Evolutionary conservation across 2,113 vertebrate genomes (phyloP), one percentile per base, ranked within the genome.

Genomic region (Xyliphius kryptos): DNA sequence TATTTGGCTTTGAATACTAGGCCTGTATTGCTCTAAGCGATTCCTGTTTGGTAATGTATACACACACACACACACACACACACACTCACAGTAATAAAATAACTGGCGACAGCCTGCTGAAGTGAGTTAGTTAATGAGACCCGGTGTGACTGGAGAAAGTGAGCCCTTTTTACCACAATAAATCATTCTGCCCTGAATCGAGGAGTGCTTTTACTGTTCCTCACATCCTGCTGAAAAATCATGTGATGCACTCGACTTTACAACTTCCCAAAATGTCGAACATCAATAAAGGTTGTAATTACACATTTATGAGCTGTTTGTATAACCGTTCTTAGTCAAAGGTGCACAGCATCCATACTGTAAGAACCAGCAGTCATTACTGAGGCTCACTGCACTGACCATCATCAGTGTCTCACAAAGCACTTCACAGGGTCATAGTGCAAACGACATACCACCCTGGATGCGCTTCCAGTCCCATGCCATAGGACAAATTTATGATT

Each of bases 61-160:
- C 20, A 22, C 40, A 58, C 56, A 46, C 17, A 56, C 41, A 26
- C 54, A 21, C 32, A 51, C 26, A 40, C 47, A 40, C 48, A 15
- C 37, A 52, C 38, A 58, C 13, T 10, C 16, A 56, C 16, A 47
- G 10, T 3, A 1, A 8, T 13, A 2, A 58, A n/a, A 44, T 41
- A 7, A 41, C 26, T 16, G 44, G 20, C 19, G 16, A 14, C 32
- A 40, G n/a, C 11, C 26, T 14, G 10, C 13, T 19, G 11, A 17
- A 20, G 43, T 11, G 44, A 20, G 17, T 22, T 53, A 15, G 40
- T 64, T 65, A 65, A 65, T 65, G 53, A 65, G 14, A 32, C 19
- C 17, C 53, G 49, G 36, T 57, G 17, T 57, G 63, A 40, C 63
- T 51, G 44, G 49, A 50, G 46, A 40, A 50, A 43, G 32, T 9